Base-by-base conservation (phyloP, 23 tunicate species). In the Trididemnum clinides region DNA sequence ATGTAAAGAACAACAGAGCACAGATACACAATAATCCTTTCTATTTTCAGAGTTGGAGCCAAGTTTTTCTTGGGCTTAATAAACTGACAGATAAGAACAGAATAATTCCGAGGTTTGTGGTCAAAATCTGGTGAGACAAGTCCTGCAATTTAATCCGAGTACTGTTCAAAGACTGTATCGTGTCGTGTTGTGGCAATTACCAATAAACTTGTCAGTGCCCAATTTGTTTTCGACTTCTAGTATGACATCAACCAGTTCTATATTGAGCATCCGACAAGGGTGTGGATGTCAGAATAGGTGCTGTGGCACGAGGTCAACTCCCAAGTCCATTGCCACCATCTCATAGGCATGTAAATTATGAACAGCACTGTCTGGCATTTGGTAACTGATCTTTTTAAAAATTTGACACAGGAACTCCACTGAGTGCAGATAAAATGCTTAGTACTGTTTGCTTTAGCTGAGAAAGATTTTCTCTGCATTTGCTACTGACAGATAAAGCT, bases 41-140 rank as follows among this genome's bases (percentile, higher is more conserved):
- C 69, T 23, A 12, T 15, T 23, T 62, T 62, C 25, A 62, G n/a
- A 62, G 69, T 12, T 19, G n/a, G 6, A 23, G 69, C 69, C 25
- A 62, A n/a, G n/a, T 62, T 62, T n/a, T 62, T 62, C 25, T 62
- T 62, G 23, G 69, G 69, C n/a, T 15, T n/a, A 12, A 62, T 62
- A n/a, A 62, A 62, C n/a, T 12, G n/a, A 12, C 25, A 12, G 25
- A 62, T 12, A 12, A 12, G 23, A n/a, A 12, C n/a, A 5, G 69
- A n/a, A 62, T 62, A 62, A 62, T 62, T 62, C 69, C 69, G n/a
- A n/a, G 69, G n/a, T 22, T 62, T 62, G 25, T 62, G 69, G n/a
- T 62, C 69, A 62, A 12, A 62, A n/a, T 62, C 27, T 12, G 69
- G 25, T 20, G 69, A 62, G n/a, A 62, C 27, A 62, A 62, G 69